These are phyloP conservation scores for Coregonus ussuriensis DNA, from an alignment of 2,797 vertebrate genomes.

Conservation along the genomic window DNA sequence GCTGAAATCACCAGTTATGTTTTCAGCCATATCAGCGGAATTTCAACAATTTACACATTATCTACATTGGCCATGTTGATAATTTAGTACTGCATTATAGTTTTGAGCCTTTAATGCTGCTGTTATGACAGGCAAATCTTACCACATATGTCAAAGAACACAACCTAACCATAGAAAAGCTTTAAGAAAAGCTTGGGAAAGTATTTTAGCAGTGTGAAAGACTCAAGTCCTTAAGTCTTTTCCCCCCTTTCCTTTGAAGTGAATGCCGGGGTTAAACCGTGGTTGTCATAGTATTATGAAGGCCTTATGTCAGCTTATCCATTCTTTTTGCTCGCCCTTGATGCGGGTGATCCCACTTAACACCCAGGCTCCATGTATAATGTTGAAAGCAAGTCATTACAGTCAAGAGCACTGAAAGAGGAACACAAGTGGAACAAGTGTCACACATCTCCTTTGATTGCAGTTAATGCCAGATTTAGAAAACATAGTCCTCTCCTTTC, in stretches of 20 bases:
- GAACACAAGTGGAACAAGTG: too few relatives aligned
- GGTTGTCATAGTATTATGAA: background rate
- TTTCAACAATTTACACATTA: background rate
- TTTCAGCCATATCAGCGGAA: background rate
- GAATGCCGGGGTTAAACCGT: background rate
- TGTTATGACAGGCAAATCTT: background rate
- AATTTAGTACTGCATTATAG: background rate
- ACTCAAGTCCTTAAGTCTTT: background rate
- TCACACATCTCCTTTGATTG: too few relatives aligned
- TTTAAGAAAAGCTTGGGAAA: background rate
- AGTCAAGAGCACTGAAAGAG: background rate
- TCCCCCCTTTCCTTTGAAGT: background rate
- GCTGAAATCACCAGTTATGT: too few relatives aligned
- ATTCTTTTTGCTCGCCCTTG: background rate
- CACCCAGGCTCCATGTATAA: background rate
- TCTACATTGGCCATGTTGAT: background rate
- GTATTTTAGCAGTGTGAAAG: background rate
- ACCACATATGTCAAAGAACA: background rate
- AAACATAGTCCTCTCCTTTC: too few relatives aligned
- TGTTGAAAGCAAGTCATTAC: background rate
- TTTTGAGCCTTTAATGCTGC: background rate
- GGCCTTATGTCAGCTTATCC: background rate
- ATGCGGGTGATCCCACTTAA: background rate
- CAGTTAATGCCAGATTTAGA: too few relatives aligned
- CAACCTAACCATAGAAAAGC: background rate